A percentile compares a stretch with the other conserved stretches of the same genome.
phyloP scores from a whole-genome alignment of 2,113 vertebrate genomes.

The Epinephelus fuscoguttatus region DNA sequence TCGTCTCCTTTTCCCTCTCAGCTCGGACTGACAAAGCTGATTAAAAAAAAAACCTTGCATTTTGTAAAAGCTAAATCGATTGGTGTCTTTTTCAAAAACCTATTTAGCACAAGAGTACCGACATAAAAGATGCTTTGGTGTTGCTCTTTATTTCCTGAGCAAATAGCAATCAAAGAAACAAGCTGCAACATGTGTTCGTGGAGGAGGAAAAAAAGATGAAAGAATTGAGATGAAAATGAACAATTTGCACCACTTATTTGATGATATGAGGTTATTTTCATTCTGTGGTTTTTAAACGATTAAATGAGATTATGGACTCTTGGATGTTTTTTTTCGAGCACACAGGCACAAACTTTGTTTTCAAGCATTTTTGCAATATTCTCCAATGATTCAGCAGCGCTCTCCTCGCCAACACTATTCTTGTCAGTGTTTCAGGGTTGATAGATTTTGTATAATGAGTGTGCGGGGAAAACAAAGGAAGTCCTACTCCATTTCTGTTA shows the following conservation, averaged over 20 bases:
- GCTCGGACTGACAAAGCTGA: slow-evolving; percentile 55
- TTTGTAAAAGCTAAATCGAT: slow-evolving; percentile 64
- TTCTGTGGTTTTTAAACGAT: slow-evolving; percentile 6
- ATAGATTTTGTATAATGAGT: slow-evolving; percentile 64
- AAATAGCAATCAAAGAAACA: not conserved
- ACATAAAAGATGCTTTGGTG: slow-evolving; percentile 19
- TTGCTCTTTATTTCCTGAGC: slow-evolving; percentile 34
- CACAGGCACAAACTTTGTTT: slow-evolving; percentile 16
- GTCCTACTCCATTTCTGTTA: slow-evolving; percentile 51
- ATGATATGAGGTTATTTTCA: slow-evolving; percentile 15
- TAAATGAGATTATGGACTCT: not conserved
- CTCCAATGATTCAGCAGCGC: slow-evolving; percentile 32
- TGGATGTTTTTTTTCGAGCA: not conserved
- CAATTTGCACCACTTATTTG: slow-evolving; percentile 15
- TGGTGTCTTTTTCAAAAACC: slow-evolving; percentile 30
- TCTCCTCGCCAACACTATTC: slow-evolving; percentile 22
- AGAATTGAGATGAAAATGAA: not conserved
- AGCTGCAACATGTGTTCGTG: slow-evolving; percentile 3
- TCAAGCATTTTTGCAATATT: not conserved
- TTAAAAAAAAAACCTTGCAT: slow-evolving; percentile 39
- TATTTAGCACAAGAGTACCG: slow-evolving; percentile 55
- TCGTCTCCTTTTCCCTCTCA: slow-evolving; percentile 52
- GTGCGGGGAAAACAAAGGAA: slow-evolving; percentile 48
- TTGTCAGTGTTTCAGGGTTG: slow-evolving; percentile 60
- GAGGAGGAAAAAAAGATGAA: slow-evolving; percentile 13